phyloP scores from a whole-genome alignment of 2,888 invertebrate species.

The Melipona beecheii region DNA sequence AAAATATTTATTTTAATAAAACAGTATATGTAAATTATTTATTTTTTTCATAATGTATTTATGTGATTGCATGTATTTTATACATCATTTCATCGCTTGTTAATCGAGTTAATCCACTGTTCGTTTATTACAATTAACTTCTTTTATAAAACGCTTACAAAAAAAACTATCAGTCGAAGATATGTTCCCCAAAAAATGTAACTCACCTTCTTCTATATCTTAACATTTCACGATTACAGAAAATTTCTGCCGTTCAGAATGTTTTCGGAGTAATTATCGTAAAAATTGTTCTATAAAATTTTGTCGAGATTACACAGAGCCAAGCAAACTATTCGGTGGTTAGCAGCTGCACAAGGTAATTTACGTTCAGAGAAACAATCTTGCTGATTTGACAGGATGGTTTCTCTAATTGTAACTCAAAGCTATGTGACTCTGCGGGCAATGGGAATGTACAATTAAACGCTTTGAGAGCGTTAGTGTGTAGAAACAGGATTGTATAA shows the following conservation, averaged over 20 bases:
- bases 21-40: too few relatives aligned
- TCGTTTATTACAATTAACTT: too few relatives aligned
- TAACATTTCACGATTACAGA: slow-evolving; percentile 32
- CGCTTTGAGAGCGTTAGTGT: neutral
- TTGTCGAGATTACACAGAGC: slow-evolving; percentile 37
- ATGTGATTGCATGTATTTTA: too few relatives aligned
- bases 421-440: slow-evolving; percentile 47
- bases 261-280: slow-evolving; percentile 49
- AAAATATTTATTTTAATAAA: too few relatives aligned
- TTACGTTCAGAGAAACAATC: slow-evolving; percentile 69
- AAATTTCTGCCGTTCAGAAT: slow-evolving; percentile 45
- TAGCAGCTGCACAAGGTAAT: slow-evolving; percentile 48
- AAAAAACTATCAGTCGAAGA: too few relatives aligned
- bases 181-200: neutral
- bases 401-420: slow-evolving; percentile 64
- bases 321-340: slow-evolving; percentile 35
- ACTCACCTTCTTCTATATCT: neutral
- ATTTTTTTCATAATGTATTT: too few relatives aligned
- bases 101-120: too few relatives aligned
- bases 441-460: slow-evolving; percentile 20
- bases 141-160: too few relatives aligned
- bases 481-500: slow-evolving; percentile 12
- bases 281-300: slow-evolving; percentile 65
- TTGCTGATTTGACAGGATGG: slow-evolving; percentile 66
- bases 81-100: neutral